Evolutionary conservation across 2,888 invertebrate genomes (phyloP).

Genomic region (Serripes groenlandicus): DNA sequence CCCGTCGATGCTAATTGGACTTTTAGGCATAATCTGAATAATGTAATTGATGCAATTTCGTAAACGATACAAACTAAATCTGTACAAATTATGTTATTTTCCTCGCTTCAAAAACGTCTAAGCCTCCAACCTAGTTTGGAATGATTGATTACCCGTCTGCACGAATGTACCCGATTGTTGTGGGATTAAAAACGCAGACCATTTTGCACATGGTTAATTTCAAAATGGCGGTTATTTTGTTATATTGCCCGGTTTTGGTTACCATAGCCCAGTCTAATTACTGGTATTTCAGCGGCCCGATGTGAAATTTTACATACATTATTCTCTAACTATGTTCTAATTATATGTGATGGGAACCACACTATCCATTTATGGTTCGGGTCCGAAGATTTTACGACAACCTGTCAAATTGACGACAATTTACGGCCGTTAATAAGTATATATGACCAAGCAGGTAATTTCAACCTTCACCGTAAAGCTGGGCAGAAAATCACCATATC

Average conservation of each 20-base stretch:
- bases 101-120: conserved; percentile 61
- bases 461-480: conserved; percentile 42
- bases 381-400: conserved; percentile 67
- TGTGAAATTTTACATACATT: conserved; percentile 69
- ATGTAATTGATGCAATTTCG: conserved; percentile 57
- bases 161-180: conserved; percentile 63
- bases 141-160: conserved; percentile 57
- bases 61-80: conserved; percentile 59
- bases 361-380: conserved; percentile 68
- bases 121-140: conserved; percentile 54
- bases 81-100: conserved; percentile 67
- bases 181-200: conserved; percentile 51
- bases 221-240: conserved; percentile 63
- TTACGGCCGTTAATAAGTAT: conserved; percentile 69
- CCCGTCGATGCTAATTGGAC: conserved; percentile 43
- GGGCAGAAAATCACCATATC: conserved; percentile 65
- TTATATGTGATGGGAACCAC: conserved; percentile 65
- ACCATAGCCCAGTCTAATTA: conserved; percentile 59
- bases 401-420: conserved; percentile 69
- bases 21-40: conserved; percentile 59
- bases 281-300: conserved; percentile 55
- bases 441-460: conserved; percentile 68
- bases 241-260: conserved; percentile 55
- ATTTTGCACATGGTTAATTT: conserved; percentile 68
- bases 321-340: conserved; percentile 72